A percentile compares a stretch with the other conserved stretches of the same genome.
phyloP scores from a whole-genome alignment of 64 coral and sea anemone species.

The Stichodactyla mertensii region DNA sequence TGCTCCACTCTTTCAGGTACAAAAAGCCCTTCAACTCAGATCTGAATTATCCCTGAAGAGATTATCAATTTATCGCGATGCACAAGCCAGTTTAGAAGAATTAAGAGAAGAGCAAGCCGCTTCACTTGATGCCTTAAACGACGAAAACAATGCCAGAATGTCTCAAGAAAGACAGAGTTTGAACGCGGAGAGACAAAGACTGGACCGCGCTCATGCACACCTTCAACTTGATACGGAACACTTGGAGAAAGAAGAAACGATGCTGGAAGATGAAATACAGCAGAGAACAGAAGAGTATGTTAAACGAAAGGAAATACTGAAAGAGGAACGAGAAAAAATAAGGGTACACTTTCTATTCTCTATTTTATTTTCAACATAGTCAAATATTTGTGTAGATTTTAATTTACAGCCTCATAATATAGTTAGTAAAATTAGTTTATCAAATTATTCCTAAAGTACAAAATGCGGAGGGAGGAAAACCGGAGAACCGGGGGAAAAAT shows the following conservation, averaged over 20 bases:
- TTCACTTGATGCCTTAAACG: background rate
- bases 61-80: slow-evolving; percentile 21
- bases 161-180: slow-evolving; percentile 35
- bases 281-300: slow-evolving; percentile 46
- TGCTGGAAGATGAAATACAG: slow-evolving; percentile 31
- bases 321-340: background rate
- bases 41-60: slow-evolving; percentile 29
- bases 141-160: background rate
- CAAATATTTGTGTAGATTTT: too few relatives aligned
- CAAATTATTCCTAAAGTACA: too few relatives aligned
- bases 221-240: slow-evolving; percentile 46
- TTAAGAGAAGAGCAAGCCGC: slow-evolving; percentile 35
- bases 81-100: slow-evolving; percentile 22
- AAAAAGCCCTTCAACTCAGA: slow-evolving; percentile 27
- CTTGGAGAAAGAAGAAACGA: slow-evolving; percentile 18
- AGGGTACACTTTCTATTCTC: background rate
- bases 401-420: too few relatives aligned
- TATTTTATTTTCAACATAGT: background rate
- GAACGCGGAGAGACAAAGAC: slow-evolving; percentile 31
- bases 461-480: too few relatives aligned
- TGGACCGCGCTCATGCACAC: slow-evolving; percentile 47
- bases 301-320: slow-evolving; percentile 2
- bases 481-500: too few relatives aligned
- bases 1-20: background rate
- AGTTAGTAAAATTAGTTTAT: background rate